A percentile compares a stretch with the other conserved stretches of the same genome.
phyloP scores from a whole-genome alignment of 2,797 vertebrate genomes.

The Tragelaphus eurycerus region DNA sequence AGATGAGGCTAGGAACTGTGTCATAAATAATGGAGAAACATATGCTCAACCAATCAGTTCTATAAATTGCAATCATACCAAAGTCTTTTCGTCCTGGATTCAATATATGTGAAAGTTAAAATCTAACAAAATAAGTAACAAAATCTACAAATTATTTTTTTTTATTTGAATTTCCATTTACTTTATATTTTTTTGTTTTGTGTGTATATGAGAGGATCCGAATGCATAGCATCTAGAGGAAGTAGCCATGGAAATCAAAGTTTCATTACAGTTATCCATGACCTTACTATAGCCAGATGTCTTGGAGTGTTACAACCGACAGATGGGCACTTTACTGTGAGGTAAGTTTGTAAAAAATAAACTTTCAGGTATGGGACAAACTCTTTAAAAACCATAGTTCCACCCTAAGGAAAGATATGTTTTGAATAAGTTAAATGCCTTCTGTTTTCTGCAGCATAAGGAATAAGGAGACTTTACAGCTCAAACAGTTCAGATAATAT shows the following conservation, averaged over 20 bases:
- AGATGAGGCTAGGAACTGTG: neutral
- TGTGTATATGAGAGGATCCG: neutral
- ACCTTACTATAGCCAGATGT: neutral
- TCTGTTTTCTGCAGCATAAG: neutral
- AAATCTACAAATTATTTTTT: neutral
- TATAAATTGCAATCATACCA: neutral
- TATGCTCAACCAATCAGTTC: neutral
- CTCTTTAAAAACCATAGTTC: neutral
- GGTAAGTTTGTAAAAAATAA: constrained; percentile 41
- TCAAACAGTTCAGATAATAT: neutral
- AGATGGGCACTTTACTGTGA: neutral
- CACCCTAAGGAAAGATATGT: neutral
- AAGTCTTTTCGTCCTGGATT: neutral
- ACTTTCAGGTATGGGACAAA: neutral
- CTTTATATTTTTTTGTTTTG: neutral
- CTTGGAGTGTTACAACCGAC: neutral
- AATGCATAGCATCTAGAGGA: neutral
- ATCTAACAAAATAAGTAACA: neutral
- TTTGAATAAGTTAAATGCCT: constrained; percentile 32
- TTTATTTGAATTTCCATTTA: neutral
- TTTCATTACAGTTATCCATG: neutral
- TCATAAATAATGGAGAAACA: constrained; percentile 10
- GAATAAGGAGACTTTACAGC: neutral
- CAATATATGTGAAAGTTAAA: constrained; percentile 1
- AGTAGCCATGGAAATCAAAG: neutral